These are phyloP conservation scores for Brassicogethes aeneus DNA, from an alignment of 2,888 invertebrate species.

Conservation along the genomic window DNA sequence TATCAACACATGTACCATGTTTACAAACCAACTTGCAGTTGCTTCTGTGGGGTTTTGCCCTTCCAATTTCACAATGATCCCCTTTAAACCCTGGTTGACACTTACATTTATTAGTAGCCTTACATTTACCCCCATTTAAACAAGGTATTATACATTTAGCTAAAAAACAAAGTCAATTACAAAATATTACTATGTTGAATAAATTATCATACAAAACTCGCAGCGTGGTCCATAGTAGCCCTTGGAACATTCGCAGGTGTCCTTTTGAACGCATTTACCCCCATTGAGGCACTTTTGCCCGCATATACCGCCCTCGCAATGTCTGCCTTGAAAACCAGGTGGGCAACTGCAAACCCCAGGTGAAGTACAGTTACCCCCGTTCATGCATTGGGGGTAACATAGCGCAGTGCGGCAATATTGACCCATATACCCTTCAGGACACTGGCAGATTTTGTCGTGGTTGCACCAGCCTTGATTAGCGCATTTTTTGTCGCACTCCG, in stretches of 20 bases:
- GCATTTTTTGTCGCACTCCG: slow-evolving; percentile 81
- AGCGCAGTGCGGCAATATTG: slow-evolving; percentile 82
- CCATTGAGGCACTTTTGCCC: slow-evolving; percentile 86
- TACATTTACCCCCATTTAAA: slow-evolving; percentile 82
- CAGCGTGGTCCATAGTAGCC: slow-evolving; percentile 86
- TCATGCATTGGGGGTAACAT: slow-evolving; percentile 88
- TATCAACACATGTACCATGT: slow-evolving; percentile 67
- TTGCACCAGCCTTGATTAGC: slow-evolving; percentile 80
- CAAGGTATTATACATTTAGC: slow-evolving; percentile 66
- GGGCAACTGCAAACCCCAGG: slow-evolving; percentile 85
- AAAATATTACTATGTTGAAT: neutral
- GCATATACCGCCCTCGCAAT: slow-evolving; percentile 91
- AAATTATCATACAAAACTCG: slow-evolving; percentile 72
- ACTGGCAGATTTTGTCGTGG: slow-evolving; percentile 75
- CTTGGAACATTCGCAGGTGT: slow-evolving; percentile 84
- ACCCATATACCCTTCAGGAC: slow-evolving; percentile 85
- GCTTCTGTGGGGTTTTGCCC: slow-evolving; percentile 56
- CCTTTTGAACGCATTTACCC: slow-evolving; percentile 90
- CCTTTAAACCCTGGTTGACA: slow-evolving; percentile 79
- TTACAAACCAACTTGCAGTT: slow-evolving; percentile 67
- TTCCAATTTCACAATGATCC: slow-evolving; percentile 85
- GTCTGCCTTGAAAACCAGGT: slow-evolving; percentile 81
- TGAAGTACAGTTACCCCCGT: slow-evolving; percentile 84
- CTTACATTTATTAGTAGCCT: slow-evolving; percentile 81
- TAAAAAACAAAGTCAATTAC: slow-evolving; percentile 15